Base-by-base conservation (phyloP, 2,113 vertebrate genomes). In the Phainopepla nitens region DNA sequence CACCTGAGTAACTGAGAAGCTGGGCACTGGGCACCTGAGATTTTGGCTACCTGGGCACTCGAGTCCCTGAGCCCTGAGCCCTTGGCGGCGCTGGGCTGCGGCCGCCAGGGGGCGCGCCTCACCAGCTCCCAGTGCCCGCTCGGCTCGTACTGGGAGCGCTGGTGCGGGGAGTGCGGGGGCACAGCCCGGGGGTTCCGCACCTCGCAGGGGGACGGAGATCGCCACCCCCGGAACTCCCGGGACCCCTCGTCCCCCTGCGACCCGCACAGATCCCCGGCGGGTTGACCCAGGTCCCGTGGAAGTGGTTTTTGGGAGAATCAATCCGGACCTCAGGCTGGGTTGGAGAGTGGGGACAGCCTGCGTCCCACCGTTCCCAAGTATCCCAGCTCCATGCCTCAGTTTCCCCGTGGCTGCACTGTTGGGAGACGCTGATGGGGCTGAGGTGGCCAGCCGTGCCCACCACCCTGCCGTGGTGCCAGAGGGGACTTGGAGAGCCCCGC, bases 211-310 rank as follows among this genome's bases (percentile, higher is more conserved):
- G 9, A 42, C 3, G 1, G 4, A 9, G 13, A 28, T 2, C n/a
- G 10, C 17, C 25, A 4, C 20, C 36, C 12, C 56, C 4, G 49
- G 28, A 11, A 25, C 24, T 10, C 35, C 24, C 8, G 0, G 23
- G 11, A 0, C 4, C 3, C 49, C 10, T 4, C 2, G 42, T 20
- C 4, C n/a, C 39, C 28, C 16, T 39, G 28, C 2, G 1, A 22
- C 27, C 61, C 36, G 1, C 36, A 7, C 36, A 8, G 3, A 22
- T 5, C 47, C 42, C 51, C 47, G 17, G n/a, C 1, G 2, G 47
- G 62, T 19, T 53, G 47, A 6, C 22, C 20, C 27, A 9, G 39
- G 7, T 22, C 8, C 36, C 4, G 0, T 3, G 49, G 53, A 45
- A 45, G 31, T 28, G 23, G 4, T 10, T 73, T 64, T 64, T 18